phyloP scores from a whole-genome alignment of 2,113 vertebrate species.

The Elanus axillaris region DNA sequence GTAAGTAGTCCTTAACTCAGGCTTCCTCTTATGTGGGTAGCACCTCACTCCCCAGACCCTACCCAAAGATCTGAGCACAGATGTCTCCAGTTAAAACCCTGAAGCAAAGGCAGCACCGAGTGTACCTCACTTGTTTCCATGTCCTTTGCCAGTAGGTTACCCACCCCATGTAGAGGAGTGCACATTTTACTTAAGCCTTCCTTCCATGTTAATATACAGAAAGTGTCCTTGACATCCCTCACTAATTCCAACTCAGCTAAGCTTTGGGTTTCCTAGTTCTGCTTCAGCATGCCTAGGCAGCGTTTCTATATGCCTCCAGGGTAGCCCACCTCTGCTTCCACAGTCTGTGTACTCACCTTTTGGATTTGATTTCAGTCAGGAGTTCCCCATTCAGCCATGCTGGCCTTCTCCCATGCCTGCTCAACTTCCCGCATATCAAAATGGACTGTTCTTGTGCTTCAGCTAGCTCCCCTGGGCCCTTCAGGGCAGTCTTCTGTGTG shows the following conservation, averaged over 20 bases:
- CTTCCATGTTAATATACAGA: background rate
- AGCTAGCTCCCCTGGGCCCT: background rate
- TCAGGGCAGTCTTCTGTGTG: background rate
- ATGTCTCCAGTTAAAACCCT: background rate
- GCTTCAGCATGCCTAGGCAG: background rate
- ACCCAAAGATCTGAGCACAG: background rate
- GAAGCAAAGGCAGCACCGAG: background rate
- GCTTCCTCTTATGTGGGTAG: background rate
- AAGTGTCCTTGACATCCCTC: background rate
- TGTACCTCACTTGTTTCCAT: background rate
- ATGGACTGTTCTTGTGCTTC: background rate
- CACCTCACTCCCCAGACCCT: background rate
- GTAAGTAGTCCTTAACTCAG: background rate
- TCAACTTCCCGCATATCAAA: background rate
- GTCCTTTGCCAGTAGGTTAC: background rate
- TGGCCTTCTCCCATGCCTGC: background rate
- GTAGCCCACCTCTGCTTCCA: background rate
- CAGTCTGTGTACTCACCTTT: background rate
- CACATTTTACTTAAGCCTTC: background rate
- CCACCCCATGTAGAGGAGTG: too few species aligned
- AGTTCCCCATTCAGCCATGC: background rate
- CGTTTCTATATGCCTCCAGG: background rate
- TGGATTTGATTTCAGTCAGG: background rate
- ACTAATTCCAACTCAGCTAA: background rate
- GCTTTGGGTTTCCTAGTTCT: background rate